Conservation (phyloP, 64 coral and sea anemone genomes). For the Stichodactyla helianthus region DNA sequence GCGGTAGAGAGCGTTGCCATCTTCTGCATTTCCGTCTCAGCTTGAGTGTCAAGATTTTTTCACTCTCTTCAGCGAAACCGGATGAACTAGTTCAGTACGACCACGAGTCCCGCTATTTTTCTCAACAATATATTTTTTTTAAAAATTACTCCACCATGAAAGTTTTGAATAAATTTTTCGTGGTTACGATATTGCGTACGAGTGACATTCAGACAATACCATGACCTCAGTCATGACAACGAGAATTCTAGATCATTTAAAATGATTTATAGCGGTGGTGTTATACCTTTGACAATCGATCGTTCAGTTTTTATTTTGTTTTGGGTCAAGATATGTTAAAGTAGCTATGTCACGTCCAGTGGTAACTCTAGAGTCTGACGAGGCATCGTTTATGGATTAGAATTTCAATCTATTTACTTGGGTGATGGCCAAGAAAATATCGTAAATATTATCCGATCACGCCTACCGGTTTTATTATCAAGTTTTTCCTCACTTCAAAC, state of each 20-base stretch:
- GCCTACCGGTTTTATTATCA: background rate
- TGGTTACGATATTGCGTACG: no score
- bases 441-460: conserved; percentile 10
- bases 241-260: background rate
- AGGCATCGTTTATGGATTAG: background rate
- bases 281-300: background rate
- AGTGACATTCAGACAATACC: background rate
- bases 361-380: background rate
- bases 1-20: background rate
- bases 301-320: background rate
- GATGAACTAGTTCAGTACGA: background rate
- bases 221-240: background rate
- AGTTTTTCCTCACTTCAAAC: background rate
- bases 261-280: background rate
- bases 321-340: background rate
- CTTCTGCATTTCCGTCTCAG: background rate
- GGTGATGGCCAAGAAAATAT: background rate
- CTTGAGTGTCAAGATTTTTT: background rate
- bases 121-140: background rate
- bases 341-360: background rate
- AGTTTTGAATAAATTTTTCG: no score
- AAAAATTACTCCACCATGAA: background rate
- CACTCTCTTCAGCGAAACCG: background rate
- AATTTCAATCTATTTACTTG: background rate
- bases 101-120: background rate